Percentiles rank a stretch among this genome's conserved stretches.
Evolutionary conservation across 1,140 invertebrate genomes (phyloP).

Genomic region (Orius laevigatus): DNA sequence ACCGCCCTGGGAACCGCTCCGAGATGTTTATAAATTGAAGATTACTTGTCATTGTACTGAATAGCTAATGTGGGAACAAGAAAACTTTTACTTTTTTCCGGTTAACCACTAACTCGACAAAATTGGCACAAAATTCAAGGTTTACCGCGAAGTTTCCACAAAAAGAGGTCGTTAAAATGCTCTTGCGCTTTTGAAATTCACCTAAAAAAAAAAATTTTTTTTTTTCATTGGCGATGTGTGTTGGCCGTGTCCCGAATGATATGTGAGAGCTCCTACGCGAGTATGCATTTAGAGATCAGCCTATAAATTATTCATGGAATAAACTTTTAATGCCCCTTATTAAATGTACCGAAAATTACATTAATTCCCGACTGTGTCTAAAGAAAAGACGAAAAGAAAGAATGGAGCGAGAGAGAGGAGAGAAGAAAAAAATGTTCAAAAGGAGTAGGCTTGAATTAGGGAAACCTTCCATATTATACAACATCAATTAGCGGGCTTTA

Average conservation of each 20-base stretch:
- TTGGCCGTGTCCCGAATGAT: slow-evolving; percentile 9
- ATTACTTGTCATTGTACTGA: slow-evolving; percentile 11
- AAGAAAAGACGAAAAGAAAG: background rate
- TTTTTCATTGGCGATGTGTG: background rate
- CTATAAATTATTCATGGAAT: slow-evolving; percentile 10
- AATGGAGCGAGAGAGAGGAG: background rate
- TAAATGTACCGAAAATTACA: slow-evolving; percentile 12
- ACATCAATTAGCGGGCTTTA: too few species aligned
- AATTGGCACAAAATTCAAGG: too few species aligned
- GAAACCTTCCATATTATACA: too few species aligned
- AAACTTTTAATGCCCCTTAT: slow-evolving; percentile 12
- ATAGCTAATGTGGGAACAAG: slow-evolving; percentile 8
- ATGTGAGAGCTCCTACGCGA: slow-evolving; percentile 11
- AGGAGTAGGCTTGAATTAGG: too few species aligned
- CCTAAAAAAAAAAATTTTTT: too few species aligned
- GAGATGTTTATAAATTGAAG: slow-evolving; percentile 12
- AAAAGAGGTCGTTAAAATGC: too few species aligned
- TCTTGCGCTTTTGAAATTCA: too few species aligned
- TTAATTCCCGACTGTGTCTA: slow-evolving; percentile 3
- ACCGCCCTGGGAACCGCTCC: slow-evolving; percentile 11
- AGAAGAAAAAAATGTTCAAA: slow-evolving; percentile 1
- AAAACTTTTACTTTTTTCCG: slow-evolving; percentile 3
- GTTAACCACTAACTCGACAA: too few species aligned
- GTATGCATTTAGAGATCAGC: slow-evolving; percentile 8
- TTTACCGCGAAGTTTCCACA: too few species aligned